Evolutionary conservation across 2,113 vertebrate species (phyloP).

Genomic region (Hypomesus transpacificus): DNA sequence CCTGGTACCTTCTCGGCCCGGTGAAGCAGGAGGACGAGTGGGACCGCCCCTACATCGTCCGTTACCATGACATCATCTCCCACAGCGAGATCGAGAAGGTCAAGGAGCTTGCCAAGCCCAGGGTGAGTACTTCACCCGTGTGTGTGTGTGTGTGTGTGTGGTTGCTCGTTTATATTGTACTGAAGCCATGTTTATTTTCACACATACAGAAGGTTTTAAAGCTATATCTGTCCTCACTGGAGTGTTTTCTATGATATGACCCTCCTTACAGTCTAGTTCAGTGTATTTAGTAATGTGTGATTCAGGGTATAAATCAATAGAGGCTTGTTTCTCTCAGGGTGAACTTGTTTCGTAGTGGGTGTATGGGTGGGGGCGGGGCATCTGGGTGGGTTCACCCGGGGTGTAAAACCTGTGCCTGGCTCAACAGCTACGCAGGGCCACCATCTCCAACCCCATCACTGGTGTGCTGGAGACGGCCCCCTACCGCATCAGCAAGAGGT

Average conservation of each 20-base stretch:
- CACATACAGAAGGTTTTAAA: neutral
- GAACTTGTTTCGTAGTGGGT: neutral
- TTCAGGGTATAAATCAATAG: neutral
- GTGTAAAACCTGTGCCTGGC: slow-evolving; percentile 86
- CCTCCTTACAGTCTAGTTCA: too few species aligned
- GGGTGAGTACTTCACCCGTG: slow-evolving; percentile 72
- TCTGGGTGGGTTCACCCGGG: neutral
- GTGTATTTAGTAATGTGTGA: neutral
- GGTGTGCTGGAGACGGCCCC: slow-evolving; percentile 97
- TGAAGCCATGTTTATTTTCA: neutral
- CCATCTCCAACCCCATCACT: slow-evolving; percentile 99
- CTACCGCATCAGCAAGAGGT: slow-evolving; percentile 99
- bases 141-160: slow-evolving; percentile 18
- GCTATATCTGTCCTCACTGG: neutral
- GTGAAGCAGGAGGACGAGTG: slow-evolving; percentile 94
- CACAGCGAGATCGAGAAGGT: slow-evolving; percentile 85
- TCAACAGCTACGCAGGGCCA: slow-evolving; percentile 99
- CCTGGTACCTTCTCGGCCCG: slow-evolving; percentile 80
- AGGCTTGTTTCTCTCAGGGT: neutral
- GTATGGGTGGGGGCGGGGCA: neutral
- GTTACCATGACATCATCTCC: slow-evolving; percentile 90
- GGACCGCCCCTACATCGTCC: slow-evolving; percentile 91
- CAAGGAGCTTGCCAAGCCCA: slow-evolving; percentile 91
- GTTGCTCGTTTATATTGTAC: slow-evolving; percentile 4
- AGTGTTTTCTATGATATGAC: neutral